Percentiles rank a stretch among this genome's conserved stretches.
Conservation (phyloP, 2,797 vertebrate species). For the Notamacropus eugenii region DNA sequence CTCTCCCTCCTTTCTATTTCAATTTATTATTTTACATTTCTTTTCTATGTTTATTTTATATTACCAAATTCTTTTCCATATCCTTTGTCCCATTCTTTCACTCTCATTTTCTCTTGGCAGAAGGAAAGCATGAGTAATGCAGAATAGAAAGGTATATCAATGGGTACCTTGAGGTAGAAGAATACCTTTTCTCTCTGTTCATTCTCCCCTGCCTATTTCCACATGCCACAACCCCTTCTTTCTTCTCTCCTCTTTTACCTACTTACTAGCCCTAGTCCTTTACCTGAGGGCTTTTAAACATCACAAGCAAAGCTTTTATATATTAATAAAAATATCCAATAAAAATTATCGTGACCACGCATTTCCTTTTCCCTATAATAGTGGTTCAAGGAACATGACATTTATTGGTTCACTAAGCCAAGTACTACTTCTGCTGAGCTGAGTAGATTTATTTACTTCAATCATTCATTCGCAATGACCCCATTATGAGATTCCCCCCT, state of each 20-base stretch:
- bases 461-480: slow-evolving; percentile 68
- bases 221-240: neutral
- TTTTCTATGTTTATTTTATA: neutral
- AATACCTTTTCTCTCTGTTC: neutral
- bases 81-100: neutral
- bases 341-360: slow-evolving; percentile 39
- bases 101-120: neutral
- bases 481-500: slow-evolving; percentile 51
- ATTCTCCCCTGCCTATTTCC: neutral
- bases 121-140: neutral
- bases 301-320: neutral
- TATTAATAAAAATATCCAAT: neutral
- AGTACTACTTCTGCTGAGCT: slow-evolving; percentile 58
- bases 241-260: slow-evolving; percentile 2
- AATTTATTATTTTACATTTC: neutral
- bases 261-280: slow-evolving; percentile 19
- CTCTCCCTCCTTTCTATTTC: neutral
- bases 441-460: slow-evolving; percentile 71
- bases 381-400: slow-evolving; percentile 33
- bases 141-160: neutral
- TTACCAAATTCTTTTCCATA: neutral
- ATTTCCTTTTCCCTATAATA: slow-evolving; percentile 34
- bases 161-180: neutral
- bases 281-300: slow-evolving; percentile 10
- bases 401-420: slow-evolving; percentile 51